Evolutionary conservation across 1,140 invertebrate genomes (phyloP), one percentile per base, ranked within the genome.

Genomic region (Liolophura sinensis): DNA sequence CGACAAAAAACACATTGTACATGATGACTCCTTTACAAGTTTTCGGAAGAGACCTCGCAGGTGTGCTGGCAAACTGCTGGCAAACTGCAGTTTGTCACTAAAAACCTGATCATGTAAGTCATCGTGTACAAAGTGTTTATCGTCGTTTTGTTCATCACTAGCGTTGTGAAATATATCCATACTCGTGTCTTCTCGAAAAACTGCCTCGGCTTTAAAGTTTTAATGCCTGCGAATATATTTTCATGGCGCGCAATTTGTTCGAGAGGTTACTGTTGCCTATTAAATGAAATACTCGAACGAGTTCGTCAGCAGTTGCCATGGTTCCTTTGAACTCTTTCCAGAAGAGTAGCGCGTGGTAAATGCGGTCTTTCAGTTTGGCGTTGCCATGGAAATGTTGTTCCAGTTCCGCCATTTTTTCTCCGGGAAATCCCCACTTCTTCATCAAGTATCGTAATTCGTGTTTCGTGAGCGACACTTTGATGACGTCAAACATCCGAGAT

Each of bases 401-500:
- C 7, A 83, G 69, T 56, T 81, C 78, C 16, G 65, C 46, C 16
- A 82, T 78, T 54, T 76, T 77, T 4, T 80, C 78, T 11, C 78
- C 77, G 12, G 76, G 69, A 50, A 83, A 73, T 31, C 73, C 59
- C 50, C 80, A 79, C 70, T 83, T 83, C 57, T 76, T 80, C 77
- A 81, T 68, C 51, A 83, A 62, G 62, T 78, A 74, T 7, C 78
- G 68, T 12, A 83, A 69, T 54, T 83, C 78, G 50, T 79, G 74
- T 57, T 83, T 83, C 61, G 72, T 78, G 22, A 83, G 47, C 5
- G 69, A 68, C 3, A 58, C 49, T 67, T 77, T 78, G 48, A 83
- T 75, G 14, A 68, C 69, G 31, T 78, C 74, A 59, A 82, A 78
- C 79, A 81, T 81, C 61, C 77, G 73, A 50, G 67, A 60, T 56